These are phyloP conservation scores for Peromyscus polionotus DNA, from an alignment of 2,113 vertebrate species.

Conservation along the genomic window DNA sequence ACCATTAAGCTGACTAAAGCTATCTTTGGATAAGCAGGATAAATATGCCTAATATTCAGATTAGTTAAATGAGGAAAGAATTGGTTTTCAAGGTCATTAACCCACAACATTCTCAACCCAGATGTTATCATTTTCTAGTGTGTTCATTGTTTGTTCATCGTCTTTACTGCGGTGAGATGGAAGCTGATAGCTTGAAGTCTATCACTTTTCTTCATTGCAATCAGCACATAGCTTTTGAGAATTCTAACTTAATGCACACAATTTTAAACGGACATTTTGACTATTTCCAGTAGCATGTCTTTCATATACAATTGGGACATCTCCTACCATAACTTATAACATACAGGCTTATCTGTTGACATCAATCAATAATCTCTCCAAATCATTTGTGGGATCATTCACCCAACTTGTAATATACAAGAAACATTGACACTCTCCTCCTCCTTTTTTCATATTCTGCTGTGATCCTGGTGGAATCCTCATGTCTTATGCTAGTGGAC, in stretches of 20 bases:
- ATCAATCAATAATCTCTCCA: neutral
- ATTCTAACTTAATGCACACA: neutral
- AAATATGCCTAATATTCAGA: slow-evolving; percentile 21
- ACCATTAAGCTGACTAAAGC: neutral
- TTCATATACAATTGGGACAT: neutral
- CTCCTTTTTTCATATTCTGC: neutral
- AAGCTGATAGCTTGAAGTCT: neutral
- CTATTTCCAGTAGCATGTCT: neutral
- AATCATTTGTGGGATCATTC: neutral
- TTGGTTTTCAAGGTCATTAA: neutral
- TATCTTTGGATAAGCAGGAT: neutral
- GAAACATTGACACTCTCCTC: neutral
- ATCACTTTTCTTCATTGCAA: neutral
- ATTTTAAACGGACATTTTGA: neutral
- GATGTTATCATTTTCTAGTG: neutral
- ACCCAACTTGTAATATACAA: neutral
- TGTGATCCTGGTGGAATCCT: neutral
- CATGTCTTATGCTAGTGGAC: neutral
- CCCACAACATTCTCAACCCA: neutral
- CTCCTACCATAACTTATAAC: neutral
- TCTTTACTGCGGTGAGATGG: neutral
- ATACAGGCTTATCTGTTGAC: neutral
- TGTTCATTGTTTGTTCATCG: neutral
- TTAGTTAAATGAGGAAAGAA: slow-evolving; percentile 31
- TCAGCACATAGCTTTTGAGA: neutral